phyloP scores from a whole-genome alignment of 92 coral and sea anemone species.

The Blastomussa wellsi region DNA sequence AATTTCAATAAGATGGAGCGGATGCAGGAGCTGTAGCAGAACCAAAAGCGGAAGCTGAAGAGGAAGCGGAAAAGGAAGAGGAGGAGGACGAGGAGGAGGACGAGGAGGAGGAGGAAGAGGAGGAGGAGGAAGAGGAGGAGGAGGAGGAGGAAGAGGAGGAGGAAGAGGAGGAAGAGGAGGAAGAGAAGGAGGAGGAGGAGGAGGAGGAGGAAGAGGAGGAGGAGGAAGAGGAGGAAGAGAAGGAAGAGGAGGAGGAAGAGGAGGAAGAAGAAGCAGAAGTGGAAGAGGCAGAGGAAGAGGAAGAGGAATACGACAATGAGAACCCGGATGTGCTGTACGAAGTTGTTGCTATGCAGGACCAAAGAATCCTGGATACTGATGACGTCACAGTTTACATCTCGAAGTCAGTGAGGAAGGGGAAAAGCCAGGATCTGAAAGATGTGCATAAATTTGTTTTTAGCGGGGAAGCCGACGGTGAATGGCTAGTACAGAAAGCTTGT shows the following conservation, averaged over 20 bases:
- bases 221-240: constrained; percentile 23
- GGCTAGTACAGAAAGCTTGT: constrained; percentile 59
- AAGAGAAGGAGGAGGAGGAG: constrained; percentile 42
- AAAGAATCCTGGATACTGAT: constrained; percentile 72
- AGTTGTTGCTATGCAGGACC: constrained; percentile 64
- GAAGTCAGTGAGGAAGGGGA: neutral
- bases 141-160: constrained; percentile 30
- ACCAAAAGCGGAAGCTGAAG: constrained; percentile 24
- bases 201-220: constrained; percentile 46
- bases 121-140: constrained; percentile 33
- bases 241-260: constrained; percentile 50
- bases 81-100: constrained; percentile 41
- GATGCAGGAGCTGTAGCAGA: constrained; percentile 22
- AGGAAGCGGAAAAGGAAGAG: constrained; percentile 7
- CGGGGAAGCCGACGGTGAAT: constrained; percentile 46
- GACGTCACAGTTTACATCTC: constrained; percentile 50
- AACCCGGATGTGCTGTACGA: constrained; percentile 68
- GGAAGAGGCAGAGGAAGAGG: constrained; percentile 34
- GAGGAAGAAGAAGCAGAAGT: neutral
- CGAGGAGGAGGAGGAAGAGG: constrained; percentile 33
- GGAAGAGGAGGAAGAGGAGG: constrained; percentile 23
- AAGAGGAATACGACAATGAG: constrained; percentile 49
- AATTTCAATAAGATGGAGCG: constrained; percentile 3
- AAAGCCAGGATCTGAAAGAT: constrained; percentile 15
- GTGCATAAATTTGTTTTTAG: constrained; percentile 41